Conservation (phyloP, 1,140 invertebrate genomes). For the Musca vetustissima region DNA sequence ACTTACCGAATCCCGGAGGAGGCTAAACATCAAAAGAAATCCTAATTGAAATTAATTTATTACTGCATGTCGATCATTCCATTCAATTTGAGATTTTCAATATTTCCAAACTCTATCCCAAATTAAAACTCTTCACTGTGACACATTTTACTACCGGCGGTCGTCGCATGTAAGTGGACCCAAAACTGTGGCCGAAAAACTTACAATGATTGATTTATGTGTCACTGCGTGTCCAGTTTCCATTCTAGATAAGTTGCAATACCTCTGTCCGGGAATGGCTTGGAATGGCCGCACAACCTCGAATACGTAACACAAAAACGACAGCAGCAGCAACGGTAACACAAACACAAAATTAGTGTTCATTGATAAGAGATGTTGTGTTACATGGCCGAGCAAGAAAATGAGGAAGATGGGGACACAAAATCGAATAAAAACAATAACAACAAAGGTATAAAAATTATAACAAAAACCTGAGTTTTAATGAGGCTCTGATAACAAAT, state of each 20-base stretch:
- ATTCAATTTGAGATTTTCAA: not conserved
- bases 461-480: slow-evolving; percentile 21
- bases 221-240: slow-evolving; percentile 1
- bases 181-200: not conserved
- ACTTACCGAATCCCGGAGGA: not conserved
- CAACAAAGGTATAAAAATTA: not conserved
- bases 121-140: slow-evolving; percentile 19
- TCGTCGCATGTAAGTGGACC: no score
- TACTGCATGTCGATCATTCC: not conserved
- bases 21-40: slow-evolving; percentile 16
- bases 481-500: slow-evolving; percentile 19
- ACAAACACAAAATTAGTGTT: slow-evolving; percentile 21
- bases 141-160: slow-evolving; percentile 1
- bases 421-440: not conserved
- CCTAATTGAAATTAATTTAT: slow-evolving; percentile 22
- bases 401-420: not conserved
- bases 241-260: slow-evolving; percentile 3
- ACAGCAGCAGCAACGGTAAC: not conserved
- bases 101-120: not conserved
- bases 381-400: not conserved
- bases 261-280: not conserved
- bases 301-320: not conserved
- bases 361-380: slow-evolving; percentile 14
- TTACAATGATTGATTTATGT: slow-evolving; percentile 23
- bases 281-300: not conserved